A percentile compares a stretch with the other conserved stretches of the same genome.
Evolutionary conservation across 2,888 invertebrate species (phyloP).

Genomic region (Clostera curtula): DNA sequence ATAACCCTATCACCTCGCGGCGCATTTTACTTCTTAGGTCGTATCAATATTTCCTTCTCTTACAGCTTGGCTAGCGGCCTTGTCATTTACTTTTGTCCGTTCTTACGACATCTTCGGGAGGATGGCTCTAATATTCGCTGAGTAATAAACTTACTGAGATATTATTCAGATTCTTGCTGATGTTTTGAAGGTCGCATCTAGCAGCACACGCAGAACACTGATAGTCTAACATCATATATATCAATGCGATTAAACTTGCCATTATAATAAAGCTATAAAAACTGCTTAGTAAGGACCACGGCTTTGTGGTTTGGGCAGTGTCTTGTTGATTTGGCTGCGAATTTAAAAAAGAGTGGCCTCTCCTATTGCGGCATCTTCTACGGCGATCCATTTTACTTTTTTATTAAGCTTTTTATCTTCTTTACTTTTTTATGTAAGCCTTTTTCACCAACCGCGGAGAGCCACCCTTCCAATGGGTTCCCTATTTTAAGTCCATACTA

Average conservation of each 20-base stretch:
- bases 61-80: no score
- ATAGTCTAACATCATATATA: conserved; percentile 47
- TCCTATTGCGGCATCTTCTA: conserved; percentile 37
- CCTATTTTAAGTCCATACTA: no score
- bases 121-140: conserved; percentile 2
- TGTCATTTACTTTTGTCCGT: no score
- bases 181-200: conserved; percentile 32
- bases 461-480: no score
- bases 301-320: conserved; percentile 16
- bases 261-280: conserved; percentile 40
- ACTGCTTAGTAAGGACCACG: conserved; percentile 25
- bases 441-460: no score
- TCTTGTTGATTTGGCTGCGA: no score
- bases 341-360: conserved; percentile 20
- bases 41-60: no score
- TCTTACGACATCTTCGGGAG: no score
- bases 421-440: not conserved
- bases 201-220: conserved; percentile 39
- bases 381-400: conserved; percentile 37
- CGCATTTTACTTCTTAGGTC: no score
- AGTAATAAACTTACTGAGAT: conserved; percentile 37
- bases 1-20: conserved; percentile 1
- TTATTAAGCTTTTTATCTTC: not conserved
- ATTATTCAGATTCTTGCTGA: conserved; percentile 42
- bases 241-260: conserved; percentile 34